Evolutionary conservation across 2,113 vertebrate species (phyloP).

Genomic region (Morone saxatilis): DNA sequence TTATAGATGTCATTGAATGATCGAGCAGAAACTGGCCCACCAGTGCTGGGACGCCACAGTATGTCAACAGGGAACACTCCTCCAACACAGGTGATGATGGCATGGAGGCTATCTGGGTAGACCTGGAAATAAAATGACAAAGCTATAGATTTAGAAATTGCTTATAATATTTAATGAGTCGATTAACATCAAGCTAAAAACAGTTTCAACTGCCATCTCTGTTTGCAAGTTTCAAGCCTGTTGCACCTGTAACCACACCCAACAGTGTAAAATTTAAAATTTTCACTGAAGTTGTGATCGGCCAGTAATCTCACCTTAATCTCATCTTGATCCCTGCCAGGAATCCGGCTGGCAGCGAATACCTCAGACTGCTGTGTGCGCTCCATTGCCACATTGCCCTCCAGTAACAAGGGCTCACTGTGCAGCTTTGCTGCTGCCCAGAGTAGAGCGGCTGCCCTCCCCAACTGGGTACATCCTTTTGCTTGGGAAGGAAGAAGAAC

Average conservation of each 20-base stretch:
- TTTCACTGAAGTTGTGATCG: neutral
- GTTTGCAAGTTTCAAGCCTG: neutral
- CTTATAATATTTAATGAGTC: neutral
- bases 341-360: slow-evolving; percentile 83
- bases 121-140: slow-evolving; percentile 69
- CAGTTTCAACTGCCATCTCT: neutral
- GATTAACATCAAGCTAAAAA: neutral
- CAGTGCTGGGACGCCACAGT: slow-evolving; percentile 61
- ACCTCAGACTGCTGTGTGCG: slow-evolving; percentile 84
- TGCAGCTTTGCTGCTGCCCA: slow-evolving; percentile 84
- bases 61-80: slow-evolving; percentile 84
- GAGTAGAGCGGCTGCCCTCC: slow-evolving; percentile 81
- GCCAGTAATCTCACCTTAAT: slow-evolving; percentile 76
- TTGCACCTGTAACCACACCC: neutral
- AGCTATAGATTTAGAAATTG: neutral
- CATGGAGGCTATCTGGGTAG: slow-evolving; percentile 84
- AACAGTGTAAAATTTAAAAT: neutral
- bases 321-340: slow-evolving; percentile 78
- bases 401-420: slow-evolving; percentile 80
- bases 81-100: slow-evolving; percentile 76
- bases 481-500: slow-evolving; percentile 76
- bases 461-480: slow-evolving; percentile 67
- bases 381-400: slow-evolving; percentile 80
- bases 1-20: slow-evolving; percentile 81
- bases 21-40: slow-evolving; percentile 62